Base-by-base conservation (phyloP, 2,888 invertebrate species). In the Tenthredo distinguenda region DNA sequence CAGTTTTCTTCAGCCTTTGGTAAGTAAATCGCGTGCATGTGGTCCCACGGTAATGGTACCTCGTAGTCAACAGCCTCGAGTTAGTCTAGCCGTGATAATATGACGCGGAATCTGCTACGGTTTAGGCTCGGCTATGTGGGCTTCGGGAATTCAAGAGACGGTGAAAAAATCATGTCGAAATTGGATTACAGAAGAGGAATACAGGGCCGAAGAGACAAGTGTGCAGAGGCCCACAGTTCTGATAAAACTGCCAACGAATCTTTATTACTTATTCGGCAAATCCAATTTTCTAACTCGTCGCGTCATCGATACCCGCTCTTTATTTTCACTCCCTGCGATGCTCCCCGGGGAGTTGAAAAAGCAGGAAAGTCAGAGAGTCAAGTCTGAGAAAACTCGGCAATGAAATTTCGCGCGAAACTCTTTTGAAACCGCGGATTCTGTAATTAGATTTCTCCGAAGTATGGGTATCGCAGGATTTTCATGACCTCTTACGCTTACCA, bases 271-370 rank as follows among this genome's bases (percentile, higher is more conserved):
- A 15, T 50, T 55, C 10, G 77, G 18, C 6, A 55, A 31, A 77
- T 77, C 31, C 55, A 77, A 77, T 77, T 77, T 77, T 77, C 31
- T 10, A 55, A 77, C 34, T 77, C 34, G 55, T 55, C 50, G 77
- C 55, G 77, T 77, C 77, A 77, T 77, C 55, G 76, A 47, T 43
- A 77, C 18, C 0, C 55, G 18, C n/a, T 55, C 55, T 55, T n/a
- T n/a, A 5, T 6, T 34, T n/a, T 21, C 26, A n/a, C 12, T 74
- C 4, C 2, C 18, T 15, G 62, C 62, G 10, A 6, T 12, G 1
- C 71, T 71, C 71, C 37, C 34, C 18, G 3, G 37, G 40, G 71
- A 37, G 0, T 21, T 37, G 55, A 55, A n/a, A 55, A n/a, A n/a
- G 2, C 55, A 6, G 55, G 7, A 55, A 55, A 55, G n/a, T n/a